phyloP scores from a whole-genome alignment of 2,797 vertebrate species.

The Iguana delicatissima region DNA sequence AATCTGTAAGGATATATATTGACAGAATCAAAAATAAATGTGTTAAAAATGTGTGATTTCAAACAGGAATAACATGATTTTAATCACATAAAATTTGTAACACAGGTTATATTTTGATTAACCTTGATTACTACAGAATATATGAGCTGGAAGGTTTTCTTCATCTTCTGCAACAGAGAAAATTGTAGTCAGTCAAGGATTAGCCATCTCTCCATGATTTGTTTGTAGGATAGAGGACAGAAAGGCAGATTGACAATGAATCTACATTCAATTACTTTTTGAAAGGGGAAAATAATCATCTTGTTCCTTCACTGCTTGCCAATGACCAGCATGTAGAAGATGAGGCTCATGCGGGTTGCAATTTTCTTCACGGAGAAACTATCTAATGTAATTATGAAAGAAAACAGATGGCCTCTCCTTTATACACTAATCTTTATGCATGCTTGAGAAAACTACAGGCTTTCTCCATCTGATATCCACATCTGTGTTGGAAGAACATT shows the following conservation, averaged over 20 bases:
- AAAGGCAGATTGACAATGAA: constrained; percentile 16
- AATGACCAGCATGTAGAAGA: constrained; percentile 23
- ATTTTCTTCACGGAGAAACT: constrained; percentile 47
- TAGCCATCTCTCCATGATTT: constrained; percentile 14
- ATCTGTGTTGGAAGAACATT: background rate
- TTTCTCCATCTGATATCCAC: background rate
- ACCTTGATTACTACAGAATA: background rate
- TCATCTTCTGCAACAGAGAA: constrained; percentile 2
- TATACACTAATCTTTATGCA: constrained; percentile 52
- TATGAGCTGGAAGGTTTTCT: background rate
- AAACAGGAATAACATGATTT: too few species aligned
- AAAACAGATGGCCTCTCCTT: constrained; percentile 48
- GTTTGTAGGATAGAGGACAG: constrained; percentile 30
- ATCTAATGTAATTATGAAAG: constrained; percentile 42
- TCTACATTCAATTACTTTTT: constrained; percentile 26
- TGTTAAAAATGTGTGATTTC: too few species aligned
- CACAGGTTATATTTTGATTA: background rate
- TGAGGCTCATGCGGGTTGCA: constrained; percentile 35
- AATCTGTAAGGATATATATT: too few species aligned
- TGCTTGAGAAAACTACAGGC: constrained; percentile 56
- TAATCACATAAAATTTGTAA: too few species aligned
- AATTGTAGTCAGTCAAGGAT: background rate
- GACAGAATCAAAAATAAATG: too few species aligned
- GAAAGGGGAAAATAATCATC: constrained; percentile 31
- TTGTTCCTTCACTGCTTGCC: constrained; percentile 24